Evolutionary conservation across 2,888 invertebrate species (phyloP), one percentile per base, ranked within the genome.

Genomic region (Heterodera filipjevi): DNA sequence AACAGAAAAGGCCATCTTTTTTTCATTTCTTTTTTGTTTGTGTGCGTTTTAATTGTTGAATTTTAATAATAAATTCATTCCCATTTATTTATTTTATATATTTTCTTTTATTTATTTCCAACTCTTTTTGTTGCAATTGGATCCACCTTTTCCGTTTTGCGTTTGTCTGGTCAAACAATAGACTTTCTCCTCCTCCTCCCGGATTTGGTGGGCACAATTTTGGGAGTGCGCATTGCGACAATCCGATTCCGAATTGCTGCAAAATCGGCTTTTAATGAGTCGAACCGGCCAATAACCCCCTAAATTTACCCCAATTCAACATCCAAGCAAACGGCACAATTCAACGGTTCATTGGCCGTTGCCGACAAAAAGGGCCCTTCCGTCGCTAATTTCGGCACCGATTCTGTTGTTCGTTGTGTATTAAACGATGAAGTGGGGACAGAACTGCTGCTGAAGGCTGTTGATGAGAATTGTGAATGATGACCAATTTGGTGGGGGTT

Each of bases 131-230:
- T n/a, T n/a, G 53, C 39, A 35, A 22, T 35, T 66, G n/a, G n/a
- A 22, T 33, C 59, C 32, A 85, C 85, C 82, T 53, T 80, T 84
- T 2, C 83, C 81, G 19, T 85, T 80, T 74, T 87, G 87, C 33
- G 87, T 85, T 76, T 87, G 87, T 70, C 85, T 81, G 10, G 87
- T 86, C 44, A 87, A 79, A 80, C 87, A 87, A 75, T 71, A 79
- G 22, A 66, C 39, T 39, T 77, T 78, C 46, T 75, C 75, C 3
- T 59, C 68, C 46, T 75, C 75, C 3, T 59, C 68, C 30, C 75
- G 83, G 27, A 35, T 66, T 19, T 79, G 68, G 22, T 78, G 74
- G 72, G 77, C 68, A 71, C 85, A 85, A 27, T 83, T 84, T 33
- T 71, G 77, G 22, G 70, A 70, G 2, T 76, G 49, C 14, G 78